phyloP scores from a whole-genome alignment of 2,113 vertebrate genomes.

The Thoracochromis brauschi region DNA sequence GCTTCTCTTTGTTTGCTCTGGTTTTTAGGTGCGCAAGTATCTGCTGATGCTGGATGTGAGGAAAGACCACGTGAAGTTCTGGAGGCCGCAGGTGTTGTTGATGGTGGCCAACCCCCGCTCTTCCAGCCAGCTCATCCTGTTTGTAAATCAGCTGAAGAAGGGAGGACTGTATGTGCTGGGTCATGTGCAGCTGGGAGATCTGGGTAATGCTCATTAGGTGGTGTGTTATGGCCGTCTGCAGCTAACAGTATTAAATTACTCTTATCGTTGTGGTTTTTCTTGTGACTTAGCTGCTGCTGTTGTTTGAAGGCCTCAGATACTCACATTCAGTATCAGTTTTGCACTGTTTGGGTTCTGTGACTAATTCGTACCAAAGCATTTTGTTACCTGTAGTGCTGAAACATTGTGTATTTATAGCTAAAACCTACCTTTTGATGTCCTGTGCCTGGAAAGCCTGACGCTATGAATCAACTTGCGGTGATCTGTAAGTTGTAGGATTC shows the following conservation, averaged over 20 bases:
- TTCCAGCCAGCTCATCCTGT: slow-evolving; percentile 76
- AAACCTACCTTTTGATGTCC: neutral
- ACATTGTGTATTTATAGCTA: neutral
- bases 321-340: neutral
- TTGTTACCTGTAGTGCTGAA: neutral
- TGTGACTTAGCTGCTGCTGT: neutral
- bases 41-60: slow-evolving; percentile 78
- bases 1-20: neutral
- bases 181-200: slow-evolving; percentile 79
- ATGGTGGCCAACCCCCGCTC: slow-evolving; percentile 81
- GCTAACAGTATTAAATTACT: slow-evolving; percentile 12
- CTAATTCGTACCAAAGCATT: neutral
- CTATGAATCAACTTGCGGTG: neutral
- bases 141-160: slow-evolving; percentile 81
- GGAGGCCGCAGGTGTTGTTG: slow-evolving; percentile 78
- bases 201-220: slow-evolving; percentile 61
- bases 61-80: slow-evolving; percentile 83
- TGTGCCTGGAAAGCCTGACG: neutral
- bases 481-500: no score
- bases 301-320: neutral
- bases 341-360: neutral
- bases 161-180: slow-evolving; percentile 78
- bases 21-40: slow-evolving; percentile 76
- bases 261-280: neutral
- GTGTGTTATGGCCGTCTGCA: neutral